phyloP scores from a whole-genome alignment of 2,113 vertebrate species.

The Marcusenius ussheri region DNA sequence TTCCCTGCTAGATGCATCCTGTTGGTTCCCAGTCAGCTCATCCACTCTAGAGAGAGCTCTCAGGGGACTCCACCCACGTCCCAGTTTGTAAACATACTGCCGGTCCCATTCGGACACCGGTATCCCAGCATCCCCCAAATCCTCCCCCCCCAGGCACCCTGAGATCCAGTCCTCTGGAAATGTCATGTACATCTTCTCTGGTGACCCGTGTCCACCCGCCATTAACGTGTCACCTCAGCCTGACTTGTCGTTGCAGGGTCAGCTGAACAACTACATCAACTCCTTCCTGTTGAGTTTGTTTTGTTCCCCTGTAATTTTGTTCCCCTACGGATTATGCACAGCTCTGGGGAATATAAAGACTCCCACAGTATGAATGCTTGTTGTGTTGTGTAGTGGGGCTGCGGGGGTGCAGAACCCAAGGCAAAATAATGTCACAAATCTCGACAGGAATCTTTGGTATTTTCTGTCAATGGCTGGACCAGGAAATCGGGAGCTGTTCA shows the following conservation, averaged over 20 bases:
- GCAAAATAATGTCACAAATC: neutral
- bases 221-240: neutral
- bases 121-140: neutral
- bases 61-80: neutral
- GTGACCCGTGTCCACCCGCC: neutral
- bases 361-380: neutral
- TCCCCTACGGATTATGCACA: neutral
- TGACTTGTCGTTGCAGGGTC: neutral
- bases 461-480: neutral
- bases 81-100: neutral
- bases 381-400: neutral
- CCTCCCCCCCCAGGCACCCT: neutral
- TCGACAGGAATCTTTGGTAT: neutral
- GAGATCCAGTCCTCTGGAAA: neutral
- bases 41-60: neutral
- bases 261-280: neutral
- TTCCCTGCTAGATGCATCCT: neutral
- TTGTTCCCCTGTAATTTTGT: neutral
- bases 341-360: neutral
- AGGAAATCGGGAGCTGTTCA: neutral
- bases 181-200: neutral
- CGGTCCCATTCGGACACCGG: neutral
- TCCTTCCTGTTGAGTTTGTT: neutral
- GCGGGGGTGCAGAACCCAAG: neutral
- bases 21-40: neutral